Evolutionary conservation across 1,140 invertebrate species (phyloP).

Genomic region (Lethocerus indicus): DNA sequence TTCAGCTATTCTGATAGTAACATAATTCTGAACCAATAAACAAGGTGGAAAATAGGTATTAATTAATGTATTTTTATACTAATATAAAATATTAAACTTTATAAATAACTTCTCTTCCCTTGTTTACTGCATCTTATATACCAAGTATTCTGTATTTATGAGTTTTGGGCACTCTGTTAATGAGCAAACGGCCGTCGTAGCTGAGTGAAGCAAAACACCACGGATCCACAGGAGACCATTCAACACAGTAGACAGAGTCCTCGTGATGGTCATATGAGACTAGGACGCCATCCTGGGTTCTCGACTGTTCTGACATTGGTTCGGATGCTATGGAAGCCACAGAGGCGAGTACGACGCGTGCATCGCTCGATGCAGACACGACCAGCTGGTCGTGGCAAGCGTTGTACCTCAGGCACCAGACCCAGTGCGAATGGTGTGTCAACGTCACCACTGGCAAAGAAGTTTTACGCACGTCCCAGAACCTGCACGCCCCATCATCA

Average conservation of each 20-base stretch:
- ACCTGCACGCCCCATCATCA: constrained; percentile 84
- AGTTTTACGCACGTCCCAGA: constrained; percentile 86
- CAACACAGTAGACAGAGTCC: constrained; percentile 91
- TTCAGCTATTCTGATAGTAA: no score
- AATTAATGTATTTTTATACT: not conserved
- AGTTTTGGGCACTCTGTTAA: constrained; percentile 79
- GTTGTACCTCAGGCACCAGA: constrained; percentile 46
- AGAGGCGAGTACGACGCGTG: constrained; percentile 40
- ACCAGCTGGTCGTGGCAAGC: constrained; percentile 92
- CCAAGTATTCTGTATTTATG: constrained; percentile 76
- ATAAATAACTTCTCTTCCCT: not conserved
- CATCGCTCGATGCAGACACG: constrained; percentile 89
- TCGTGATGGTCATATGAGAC: constrained; percentile 91
- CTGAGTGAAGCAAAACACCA: constrained; percentile 97
- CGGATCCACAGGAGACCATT: constrained; percentile 92
- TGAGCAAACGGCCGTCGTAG: constrained; percentile 85
- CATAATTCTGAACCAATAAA: no score
- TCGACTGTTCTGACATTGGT: constrained; percentile 19
- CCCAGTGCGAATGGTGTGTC: constrained; percentile 89
- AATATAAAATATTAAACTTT: not conserved
- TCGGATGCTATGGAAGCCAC: constrained; percentile 10
- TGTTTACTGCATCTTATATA: constrained; percentile 1
- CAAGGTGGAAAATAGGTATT: not conserved
- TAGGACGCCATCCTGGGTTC: constrained; percentile 63
- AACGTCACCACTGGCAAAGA: constrained; percentile 59